These are phyloP conservation scores for Neelides folsomi DNA, from an alignment of 2,888 invertebrate genomes.

Conservation along the genomic window DNA sequence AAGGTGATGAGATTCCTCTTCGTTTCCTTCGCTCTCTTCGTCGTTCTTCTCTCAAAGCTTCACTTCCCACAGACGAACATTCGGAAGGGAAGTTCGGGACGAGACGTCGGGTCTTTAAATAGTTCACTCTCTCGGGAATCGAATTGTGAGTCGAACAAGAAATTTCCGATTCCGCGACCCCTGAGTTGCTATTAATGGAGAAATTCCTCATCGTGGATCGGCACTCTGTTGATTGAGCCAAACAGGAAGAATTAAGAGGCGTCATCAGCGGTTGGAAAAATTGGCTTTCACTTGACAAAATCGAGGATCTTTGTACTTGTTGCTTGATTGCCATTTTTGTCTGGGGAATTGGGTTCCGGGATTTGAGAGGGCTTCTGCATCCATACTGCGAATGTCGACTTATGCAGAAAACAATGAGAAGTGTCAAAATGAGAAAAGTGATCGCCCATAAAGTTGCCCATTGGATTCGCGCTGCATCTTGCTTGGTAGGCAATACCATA, in stretches of 20 bases:
- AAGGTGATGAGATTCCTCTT: no score
- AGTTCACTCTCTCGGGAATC: no score
- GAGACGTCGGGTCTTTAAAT: no score
- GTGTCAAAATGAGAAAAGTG: constrained; percentile 25
- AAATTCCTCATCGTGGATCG: neutral
- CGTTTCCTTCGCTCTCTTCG: no score
- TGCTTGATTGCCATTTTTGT: constrained; percentile 4
- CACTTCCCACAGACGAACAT: no score
- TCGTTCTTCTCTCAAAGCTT: no score
- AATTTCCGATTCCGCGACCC: neutral
- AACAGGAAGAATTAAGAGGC: no score
- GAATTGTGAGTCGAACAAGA: no score
- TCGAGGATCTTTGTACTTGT: neutral
- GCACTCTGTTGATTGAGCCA: no score
- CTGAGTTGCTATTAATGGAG: constrained; percentile 1
- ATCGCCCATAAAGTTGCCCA: constrained; percentile 25
- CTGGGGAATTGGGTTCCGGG: neutral
- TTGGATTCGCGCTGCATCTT: constrained; percentile 16
- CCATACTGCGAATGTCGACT: constrained; percentile 17
- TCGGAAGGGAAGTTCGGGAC: no score
- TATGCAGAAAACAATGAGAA: constrained; percentile 18
- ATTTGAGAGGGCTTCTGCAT: constrained; percentile 12
- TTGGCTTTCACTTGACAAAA: no score
- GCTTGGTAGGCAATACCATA: neutral
- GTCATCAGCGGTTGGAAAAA: constrained; percentile 2